Evolutionary conservation across 2,113 vertebrate species (phyloP), one percentile per base, ranked within the genome.

Genomic region (Acanthisitta chloris): DNA sequence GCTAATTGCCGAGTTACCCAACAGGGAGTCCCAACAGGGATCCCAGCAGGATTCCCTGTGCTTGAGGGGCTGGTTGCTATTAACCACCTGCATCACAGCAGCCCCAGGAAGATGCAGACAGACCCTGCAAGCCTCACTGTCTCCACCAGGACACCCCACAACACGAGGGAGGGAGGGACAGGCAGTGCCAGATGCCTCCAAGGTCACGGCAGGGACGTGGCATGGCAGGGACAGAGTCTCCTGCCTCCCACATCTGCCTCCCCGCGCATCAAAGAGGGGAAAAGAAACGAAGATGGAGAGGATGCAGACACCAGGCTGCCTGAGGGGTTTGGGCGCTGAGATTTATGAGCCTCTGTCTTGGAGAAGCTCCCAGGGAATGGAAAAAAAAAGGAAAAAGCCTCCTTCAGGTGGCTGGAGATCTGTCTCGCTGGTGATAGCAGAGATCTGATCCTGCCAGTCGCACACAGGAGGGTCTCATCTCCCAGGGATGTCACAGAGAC

Each of bases 281-380:
- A 8, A 52, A 52, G 90, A 49, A 52, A 94, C 52, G 84, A 92
- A 92, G 92, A 93, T 57, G 73, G 88, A 88, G 94, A 88, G 85
- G 58, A 94, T 38, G 61, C 10, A 96, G 94, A 94, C 74, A 85
- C n/a, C 4, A 0, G 62, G 90, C 74, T 0, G 62, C 94, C 79
- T 12, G 74, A 93, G 94, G 90, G 88, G 88, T 38, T 83, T 83
- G 90, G 78, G 46, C 86, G 86, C 45, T 11, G 76, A 95, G 95
- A 93, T 97, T 95, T 80, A 94, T 90, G 82, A 92, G 49, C 52
- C 29, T 82, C 74, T 62, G 74, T 64, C 94, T 92, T 57, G 85
- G 40, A 95, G 85, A 82, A 91, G 73, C 87, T 94, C 96, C 45
- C 76, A 83, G 42, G 67, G 77, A 93, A 21, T 5, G 18, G 16